Evolutionary conservation across 2,113 vertebrate species (phyloP), one percentile per base, ranked within the genome.

Genomic region (Triplophysa dalaica): DNA sequence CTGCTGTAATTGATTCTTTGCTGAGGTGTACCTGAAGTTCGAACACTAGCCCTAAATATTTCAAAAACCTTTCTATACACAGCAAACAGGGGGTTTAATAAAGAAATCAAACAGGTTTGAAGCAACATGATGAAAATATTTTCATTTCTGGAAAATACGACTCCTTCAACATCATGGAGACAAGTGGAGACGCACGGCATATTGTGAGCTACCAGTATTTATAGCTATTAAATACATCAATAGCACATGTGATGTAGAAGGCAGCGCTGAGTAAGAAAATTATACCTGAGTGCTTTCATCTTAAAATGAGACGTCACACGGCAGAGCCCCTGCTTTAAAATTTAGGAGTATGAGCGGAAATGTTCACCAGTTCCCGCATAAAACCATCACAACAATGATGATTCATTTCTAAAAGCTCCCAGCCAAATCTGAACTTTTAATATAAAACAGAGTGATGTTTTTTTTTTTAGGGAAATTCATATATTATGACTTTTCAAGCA

Each of bases 251-350:
- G 69, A 72, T 60, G 29, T n/a, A 41, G 72, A 75, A 9, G 41
- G 56, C 16, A 75, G 41, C 0, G 22, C 38, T 0, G 16, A 6
- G 26, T 38, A 63, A 24, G 58, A 61, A 75, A 63, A 63, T 48
- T 50, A 75, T 11, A 74, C 56, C 16, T 26, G 58, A 75, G 58
- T 63, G 73, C 60, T 75, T 75, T 75, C 73, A 62, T 63, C 21
- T 60, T n/a, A 64, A 68, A 78, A 73, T 73, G 48, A 64, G 11
- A 33, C n/a, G 26, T 52, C 14, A 4, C 67, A 24, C 56, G 54
- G n/a, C n/a, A 29, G 43, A 19, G 56, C 3, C 43, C 69, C 43
- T 43, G n/a, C 19, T 74, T 74, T 61, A 16, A 43, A 74, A 74
- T 60, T 74, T 54, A 74, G 4, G 33, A n/a, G 60, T 74, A 43